These are phyloP conservation scores for Orthosia cruda DNA, from an alignment of 2,888 invertebrate genomes.

Conservation along the genomic window DNA sequence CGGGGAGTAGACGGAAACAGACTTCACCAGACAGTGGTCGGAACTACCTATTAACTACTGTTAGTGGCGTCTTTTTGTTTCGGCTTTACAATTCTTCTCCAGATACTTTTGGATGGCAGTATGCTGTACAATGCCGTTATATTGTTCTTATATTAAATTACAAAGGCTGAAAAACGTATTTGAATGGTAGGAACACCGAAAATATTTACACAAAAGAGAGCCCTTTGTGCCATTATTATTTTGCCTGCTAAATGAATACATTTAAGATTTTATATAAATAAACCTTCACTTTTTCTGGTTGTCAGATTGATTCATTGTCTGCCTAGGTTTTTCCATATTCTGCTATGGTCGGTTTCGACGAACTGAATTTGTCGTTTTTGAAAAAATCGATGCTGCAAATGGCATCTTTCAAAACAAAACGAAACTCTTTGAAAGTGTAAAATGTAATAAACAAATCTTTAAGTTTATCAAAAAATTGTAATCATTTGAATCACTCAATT, in stretches of 20 bases:
- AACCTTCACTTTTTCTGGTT: not conserved
- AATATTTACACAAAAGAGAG: not conserved
- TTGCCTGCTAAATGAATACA: not conserved
- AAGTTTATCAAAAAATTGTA: too few species aligned
- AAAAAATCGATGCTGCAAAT: too few species aligned
- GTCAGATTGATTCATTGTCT: not conserved
- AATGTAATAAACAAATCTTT: too few species aligned
- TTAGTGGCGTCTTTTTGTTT: slow-evolving; percentile 28
- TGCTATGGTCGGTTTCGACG: too few species aligned
- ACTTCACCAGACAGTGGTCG: too few species aligned
- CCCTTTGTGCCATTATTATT: not conserved
- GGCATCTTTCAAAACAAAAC: too few species aligned
- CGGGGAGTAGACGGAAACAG: too few species aligned
- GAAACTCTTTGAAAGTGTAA: too few species aligned
- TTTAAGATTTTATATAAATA: not conserved
- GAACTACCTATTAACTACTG: too few species aligned
- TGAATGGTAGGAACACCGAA: not conserved
- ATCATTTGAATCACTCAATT: too few species aligned
- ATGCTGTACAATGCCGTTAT: not conserved
- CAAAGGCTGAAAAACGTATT: not conserved
- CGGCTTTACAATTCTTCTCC: not conserved
- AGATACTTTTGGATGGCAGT: not conserved
- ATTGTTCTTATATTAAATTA: not conserved
- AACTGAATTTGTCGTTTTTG: too few species aligned
- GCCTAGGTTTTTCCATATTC: too few species aligned